Evolutionary conservation across 2,888 invertebrate genomes (phyloP), one percentile per base, ranked within the genome.

Genomic region (Rotaria magnacalcarata): DNA sequence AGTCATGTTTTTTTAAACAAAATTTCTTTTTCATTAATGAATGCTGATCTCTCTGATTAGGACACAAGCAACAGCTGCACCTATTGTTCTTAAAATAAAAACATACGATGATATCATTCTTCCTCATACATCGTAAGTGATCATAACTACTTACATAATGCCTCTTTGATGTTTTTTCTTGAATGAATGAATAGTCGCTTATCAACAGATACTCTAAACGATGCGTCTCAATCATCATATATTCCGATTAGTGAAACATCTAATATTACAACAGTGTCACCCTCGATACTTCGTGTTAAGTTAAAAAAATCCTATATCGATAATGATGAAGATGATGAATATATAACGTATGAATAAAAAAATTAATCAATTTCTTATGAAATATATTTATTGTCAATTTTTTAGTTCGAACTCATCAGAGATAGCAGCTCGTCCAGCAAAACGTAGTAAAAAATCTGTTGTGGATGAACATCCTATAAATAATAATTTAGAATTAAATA

Each of bases 51-150:
- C 11, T 52, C 52, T 16, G 0, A 8, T 47, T 52, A 67, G 67
- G 34, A 67, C 67, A 34, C 67, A 80, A 47, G 8, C 47, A 80
- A 14, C 43, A 47, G n/a, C 47, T 14, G 11, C 80, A 10, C 80
- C 80, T n/a, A 47, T 80, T 80, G 80, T 80, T 80, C 47, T 80
- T 19, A 80, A 80, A 47, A 47, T 80, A 47, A 80, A 80, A 80
- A 80, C 47, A 24, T 80, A 47, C 19, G 80, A 80, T 3, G 80
- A 80, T 47, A 80, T 47, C 11, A 47, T 43, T 47, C 80, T 80
- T 80, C 47, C 47, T 47, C 80, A 80, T 47, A 41, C 80, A 47
- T 80, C 80, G 80, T 80, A 80, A 7, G 80, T n/a, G 8, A 5
- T 4, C 3, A 14, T 34, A 27, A 19, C 16, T 67, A n/a, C 34